These are phyloP conservation scores for Sthenelais limicola DNA, from an alignment of 2,888 invertebrate species.

Conservation along the genomic window DNA sequence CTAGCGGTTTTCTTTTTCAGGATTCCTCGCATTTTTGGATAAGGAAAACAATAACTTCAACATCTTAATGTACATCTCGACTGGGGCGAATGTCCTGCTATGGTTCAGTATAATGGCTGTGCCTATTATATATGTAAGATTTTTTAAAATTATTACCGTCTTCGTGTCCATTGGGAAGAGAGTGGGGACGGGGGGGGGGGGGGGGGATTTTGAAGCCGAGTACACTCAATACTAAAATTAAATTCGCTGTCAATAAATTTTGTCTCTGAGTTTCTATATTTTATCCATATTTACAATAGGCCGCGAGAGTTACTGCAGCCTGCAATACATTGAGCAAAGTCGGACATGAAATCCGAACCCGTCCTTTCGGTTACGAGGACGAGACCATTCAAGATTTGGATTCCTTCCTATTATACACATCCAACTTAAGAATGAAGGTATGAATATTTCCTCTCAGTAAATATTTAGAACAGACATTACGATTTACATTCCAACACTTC, in stretches of 20 bases:
- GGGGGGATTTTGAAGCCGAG: no score
- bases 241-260: no score
- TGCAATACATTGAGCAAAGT: constrained; percentile 69
- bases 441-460: no score
- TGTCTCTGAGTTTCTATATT: neutral
- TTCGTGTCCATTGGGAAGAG: no score
- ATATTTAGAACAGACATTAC: no score
- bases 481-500: no score
- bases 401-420: constrained; percentile 67
- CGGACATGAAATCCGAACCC: constrained; percentile 67
- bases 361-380: constrained; percentile 68
- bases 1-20: constrained; percentile 32
- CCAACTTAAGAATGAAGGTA: constrained; percentile 44
- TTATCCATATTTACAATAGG: constrained; percentile 56
- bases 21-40: constrained; percentile 56
- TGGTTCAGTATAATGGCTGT: constrained; percentile 66
- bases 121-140: constrained; percentile 69
- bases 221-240: no score
- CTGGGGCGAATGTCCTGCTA: constrained; percentile 59
- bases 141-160: no score
- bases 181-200: no score
- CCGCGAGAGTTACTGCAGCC: constrained; percentile 70
- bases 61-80: constrained; percentile 65
- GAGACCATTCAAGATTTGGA: constrained; percentile 67
- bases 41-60: constrained; percentile 54